A percentile compares a stretch with the other conserved stretches of the same genome.
Conservation (phyloP, 2,797 vertebrate genomes). For the Rhinogobio ventralis region DNA sequence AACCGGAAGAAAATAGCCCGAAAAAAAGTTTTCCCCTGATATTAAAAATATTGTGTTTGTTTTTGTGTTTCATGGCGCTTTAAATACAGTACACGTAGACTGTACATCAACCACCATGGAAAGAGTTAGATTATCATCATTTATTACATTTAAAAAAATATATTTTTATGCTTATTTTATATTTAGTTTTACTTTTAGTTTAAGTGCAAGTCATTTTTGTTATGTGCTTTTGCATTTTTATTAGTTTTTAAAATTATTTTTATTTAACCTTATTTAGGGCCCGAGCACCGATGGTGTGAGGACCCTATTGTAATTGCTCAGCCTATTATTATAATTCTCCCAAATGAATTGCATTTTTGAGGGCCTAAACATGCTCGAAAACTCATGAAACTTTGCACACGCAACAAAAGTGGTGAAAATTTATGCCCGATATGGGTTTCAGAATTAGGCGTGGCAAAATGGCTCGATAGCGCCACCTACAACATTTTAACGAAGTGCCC, state of each 20-base stretch:
- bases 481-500: too few species aligned
- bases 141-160: neutral
- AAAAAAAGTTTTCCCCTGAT: neutral
- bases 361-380: too few species aligned
- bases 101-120: neutral
- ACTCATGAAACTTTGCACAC: too few species aligned
- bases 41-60: neutral
- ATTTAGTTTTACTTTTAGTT: neutral
- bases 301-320: too few species aligned
- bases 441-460: too few species aligned
- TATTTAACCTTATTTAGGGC: neutral
- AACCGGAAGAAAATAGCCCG: neutral
- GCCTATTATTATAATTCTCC: too few species aligned
- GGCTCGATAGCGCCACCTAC: too few species aligned
- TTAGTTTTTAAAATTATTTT: neutral
- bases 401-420: too few species aligned
- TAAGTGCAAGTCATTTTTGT: neutral
- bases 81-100: neutral
- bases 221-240: neutral
- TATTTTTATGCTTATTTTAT: neutral
- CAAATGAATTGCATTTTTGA: too few species aligned
- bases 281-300: too few species aligned
- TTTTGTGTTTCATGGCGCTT: neutral
- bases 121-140: neutral
- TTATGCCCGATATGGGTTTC: too few species aligned